phyloP scores from a whole-genome alignment of 2,113 vertebrate species.

The Cavia aperea region DNA sequence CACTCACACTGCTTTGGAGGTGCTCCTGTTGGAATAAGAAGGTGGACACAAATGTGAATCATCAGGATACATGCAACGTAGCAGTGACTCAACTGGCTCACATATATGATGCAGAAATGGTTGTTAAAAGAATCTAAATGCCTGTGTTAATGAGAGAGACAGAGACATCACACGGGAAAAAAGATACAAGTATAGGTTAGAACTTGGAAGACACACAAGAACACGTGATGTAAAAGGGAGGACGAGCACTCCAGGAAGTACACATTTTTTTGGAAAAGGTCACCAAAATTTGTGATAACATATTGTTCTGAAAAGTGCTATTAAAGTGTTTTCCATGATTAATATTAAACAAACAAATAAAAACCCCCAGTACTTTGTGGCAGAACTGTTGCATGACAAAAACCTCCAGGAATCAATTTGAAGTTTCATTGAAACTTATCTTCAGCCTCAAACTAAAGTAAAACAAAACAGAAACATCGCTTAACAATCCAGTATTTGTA shows the following conservation, averaged over 20 bases:
- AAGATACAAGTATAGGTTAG: background rate
- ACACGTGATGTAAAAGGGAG: background rate
- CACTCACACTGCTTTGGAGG: background rate
- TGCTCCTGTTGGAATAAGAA: background rate
- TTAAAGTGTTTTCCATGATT: background rate
- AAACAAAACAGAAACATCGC: background rate
- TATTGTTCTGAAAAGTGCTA: slow-evolving; percentile 24
- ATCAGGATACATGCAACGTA: background rate
- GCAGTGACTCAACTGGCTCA: background rate
- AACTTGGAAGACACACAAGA: background rate
- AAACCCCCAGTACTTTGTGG: background rate
- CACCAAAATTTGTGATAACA: background rate
- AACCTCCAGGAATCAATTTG: background rate
- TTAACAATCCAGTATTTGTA: background rate
- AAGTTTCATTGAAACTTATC: slow-evolving; percentile 9
- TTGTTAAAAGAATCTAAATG: background rate
- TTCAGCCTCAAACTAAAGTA: background rate
- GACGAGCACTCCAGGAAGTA: background rate
- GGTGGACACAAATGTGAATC: background rate
- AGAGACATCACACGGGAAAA: background rate
- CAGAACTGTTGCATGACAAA: background rate
- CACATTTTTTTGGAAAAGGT: background rate
- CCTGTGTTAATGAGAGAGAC: background rate
- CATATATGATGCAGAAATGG: background rate
- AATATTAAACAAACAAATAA: background rate